phyloP scores from a whole-genome alignment of 2,888 invertebrate genomes.

The Lumbricus terrestris region DNA sequence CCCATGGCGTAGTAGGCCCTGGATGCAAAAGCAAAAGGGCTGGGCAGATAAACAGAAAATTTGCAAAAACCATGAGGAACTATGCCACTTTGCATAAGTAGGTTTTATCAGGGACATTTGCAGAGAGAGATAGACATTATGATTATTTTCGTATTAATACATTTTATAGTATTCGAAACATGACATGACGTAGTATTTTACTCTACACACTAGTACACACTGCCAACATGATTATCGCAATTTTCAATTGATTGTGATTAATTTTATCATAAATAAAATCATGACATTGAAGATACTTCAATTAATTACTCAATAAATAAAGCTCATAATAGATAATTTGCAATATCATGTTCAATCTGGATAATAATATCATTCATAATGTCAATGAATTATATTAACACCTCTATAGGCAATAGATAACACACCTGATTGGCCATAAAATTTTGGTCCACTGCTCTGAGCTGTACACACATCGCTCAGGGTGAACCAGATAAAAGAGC shows the following conservation, averaged over 20 bases:
- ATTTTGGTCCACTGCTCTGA: not conserved
- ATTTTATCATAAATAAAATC: not conserved
- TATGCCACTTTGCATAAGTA: not conserved
- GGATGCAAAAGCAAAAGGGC: not conserved
- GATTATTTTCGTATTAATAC: not conserved
- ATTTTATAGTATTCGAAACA: not conserved
- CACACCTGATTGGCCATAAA: not conserved
- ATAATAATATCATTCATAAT: not conserved
- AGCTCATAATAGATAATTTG: not conserved
- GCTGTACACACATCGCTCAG: not conserved
- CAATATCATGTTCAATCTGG: not conserved
- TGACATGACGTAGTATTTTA: not conserved
- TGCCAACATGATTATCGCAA: not conserved
- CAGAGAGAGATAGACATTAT: not conserved
- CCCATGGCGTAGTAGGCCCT: too few relatives aligned
- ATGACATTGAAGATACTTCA: not conserved
- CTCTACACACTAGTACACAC: too few relatives aligned
- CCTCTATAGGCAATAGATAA: not conserved
- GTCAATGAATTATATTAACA: not conserved
- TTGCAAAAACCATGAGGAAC: not conserved
- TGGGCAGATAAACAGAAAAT: not conserved
- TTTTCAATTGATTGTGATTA: not conserved
- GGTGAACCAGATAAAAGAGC: not conserved
- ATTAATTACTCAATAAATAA: not conserved
- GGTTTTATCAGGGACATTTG: not conserved